A percentile compares a stretch with the other conserved stretches of the same genome.
phyloP scores from a whole-genome alignment of 37 sponge, comb jelly and placozoan genomes.

The Diacarnus erythraeanus region DNA sequence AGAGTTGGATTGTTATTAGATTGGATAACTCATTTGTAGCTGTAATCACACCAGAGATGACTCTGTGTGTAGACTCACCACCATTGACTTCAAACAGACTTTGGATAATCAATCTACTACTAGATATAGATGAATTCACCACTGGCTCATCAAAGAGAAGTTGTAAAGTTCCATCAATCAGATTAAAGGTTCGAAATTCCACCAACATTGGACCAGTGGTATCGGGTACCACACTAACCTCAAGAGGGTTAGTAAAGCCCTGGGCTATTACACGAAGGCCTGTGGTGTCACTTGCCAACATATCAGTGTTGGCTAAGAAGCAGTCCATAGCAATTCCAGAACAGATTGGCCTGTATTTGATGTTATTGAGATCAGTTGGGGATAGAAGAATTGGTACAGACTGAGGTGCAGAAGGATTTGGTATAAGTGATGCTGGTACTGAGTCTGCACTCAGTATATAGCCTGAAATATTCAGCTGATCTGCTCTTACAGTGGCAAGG shows the following conservation, averaged over 20 bases:
- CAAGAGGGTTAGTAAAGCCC: constrained; percentile 33
- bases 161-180: constrained; percentile 50
- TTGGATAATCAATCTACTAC: constrained; percentile 50
- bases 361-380: constrained; percentile 51
- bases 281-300: constrained; percentile 40
- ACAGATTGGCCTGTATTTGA: constrained; percentile 57
- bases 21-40: constrained; percentile 18
- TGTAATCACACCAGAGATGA: neutral
- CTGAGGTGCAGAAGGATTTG: constrained; percentile 7
- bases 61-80: constrained; percentile 10
- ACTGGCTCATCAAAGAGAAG: constrained; percentile 84
- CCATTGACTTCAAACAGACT: constrained; percentile 31
- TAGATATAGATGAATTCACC: constrained; percentile 20
- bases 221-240: constrained; percentile 50
- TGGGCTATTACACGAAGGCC: constrained; percentile 41
- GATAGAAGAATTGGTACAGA: constrained; percentile 24
- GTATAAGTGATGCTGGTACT: neutral
- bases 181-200: constrained; percentile 67
- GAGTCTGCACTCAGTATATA: constrained; percentile 47
- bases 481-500: constrained; percentile 30
- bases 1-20: constrained; percentile 36
- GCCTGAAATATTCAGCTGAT: constrained; percentile 12
- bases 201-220: constrained; percentile 60
- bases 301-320: constrained; percentile 44
- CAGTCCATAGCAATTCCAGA: constrained; percentile 38